Evolutionary conservation across 2,888 invertebrate species (phyloP), one percentile per base, ranked within the genome.

Genomic region (Mechanitis mazaeus): DNA sequence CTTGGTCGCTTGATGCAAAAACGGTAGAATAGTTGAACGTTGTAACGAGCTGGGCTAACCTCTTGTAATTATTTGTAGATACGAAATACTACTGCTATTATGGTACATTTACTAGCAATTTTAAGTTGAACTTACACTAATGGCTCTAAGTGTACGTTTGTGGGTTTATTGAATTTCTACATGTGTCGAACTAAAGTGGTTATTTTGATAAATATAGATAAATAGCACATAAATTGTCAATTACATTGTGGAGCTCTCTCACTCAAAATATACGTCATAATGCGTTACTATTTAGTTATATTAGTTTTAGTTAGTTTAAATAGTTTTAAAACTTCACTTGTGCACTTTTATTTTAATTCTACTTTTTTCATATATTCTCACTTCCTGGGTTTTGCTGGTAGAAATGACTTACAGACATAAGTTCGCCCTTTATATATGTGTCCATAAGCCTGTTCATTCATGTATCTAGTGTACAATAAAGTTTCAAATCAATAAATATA

Each of bases 31-130:
- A 50, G 50, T 50, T 50, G 50, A 31, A 50, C 50, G 31, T 50
- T 50, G 50, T 50, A 50, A 50, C 50, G 50, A 50, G 50, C 50
- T 50, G 1, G 50, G 50, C 6, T 50, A 50, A 50, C 50, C 50
- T 50, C 50, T 50, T 50, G 50, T 50, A 50, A 50, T 50, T 50
- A 50, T 50, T 50, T 50, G 50, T 50, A 50, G 31, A 50, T 50
- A 50, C 50, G 31, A 50, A 50, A 50, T 50, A 50, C 50, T 9
- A 50, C 31, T 50, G 11, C 50, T 31, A 50, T 50, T 50, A 50
- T 50, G 50, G 9, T 31, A 9, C 28, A 50, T 50, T 50, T 50
- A 50, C 50, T 31, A 31, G 50, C 50, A 50, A 50, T 50, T 50
- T 31, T 28, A 50, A 31, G 50, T 50, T 50, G 28, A 9, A 50